These are phyloP conservation scores for Chydorus sphaericus DNA, from an alignment of 2,888 invertebrate species.

Conservation along the genomic window DNA sequence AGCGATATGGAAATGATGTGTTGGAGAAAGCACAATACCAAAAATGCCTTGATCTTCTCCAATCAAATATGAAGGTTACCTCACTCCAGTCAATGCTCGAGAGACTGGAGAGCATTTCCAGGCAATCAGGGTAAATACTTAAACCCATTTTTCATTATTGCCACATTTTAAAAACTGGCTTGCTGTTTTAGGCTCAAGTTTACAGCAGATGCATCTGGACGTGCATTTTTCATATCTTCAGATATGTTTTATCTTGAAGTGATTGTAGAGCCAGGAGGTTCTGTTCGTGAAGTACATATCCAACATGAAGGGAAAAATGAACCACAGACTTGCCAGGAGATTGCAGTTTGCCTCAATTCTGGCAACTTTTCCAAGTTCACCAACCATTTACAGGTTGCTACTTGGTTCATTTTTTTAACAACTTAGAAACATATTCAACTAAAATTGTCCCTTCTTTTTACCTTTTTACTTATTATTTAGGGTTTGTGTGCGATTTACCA, in stretches of 20 bases:
- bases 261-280: slow-evolving; percentile 63
- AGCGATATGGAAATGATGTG: slow-evolving; percentile 71
- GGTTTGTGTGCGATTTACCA: slow-evolving; percentile 81
- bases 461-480: slow-evolving; percentile 84
- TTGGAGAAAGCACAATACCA: slow-evolving; percentile 72
- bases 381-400: slow-evolving; percentile 2
- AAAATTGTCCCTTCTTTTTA: slow-evolving; percentile 53
- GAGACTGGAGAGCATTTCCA: slow-evolving; percentile 72
- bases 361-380: slow-evolving; percentile 7
- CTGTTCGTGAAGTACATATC: slow-evolving; percentile 75
- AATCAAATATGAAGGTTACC: slow-evolving; percentile 84
- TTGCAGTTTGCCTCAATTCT: background rate
- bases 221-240: slow-evolving; percentile 76
- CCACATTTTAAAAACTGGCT: background rate
- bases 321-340: slow-evolving; percentile 29
- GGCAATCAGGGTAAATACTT: slow-evolving; percentile 59
- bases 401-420: background rate
- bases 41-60: slow-evolving; percentile 78
- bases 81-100: slow-evolving; percentile 83
- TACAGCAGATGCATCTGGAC: slow-evolving; percentile 63
- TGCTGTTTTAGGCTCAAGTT: slow-evolving; percentile 54
- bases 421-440: background rate
- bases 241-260: slow-evolving; percentile 95
- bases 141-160: background rate
- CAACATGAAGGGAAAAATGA: slow-evolving; percentile 75